Evolutionary conservation across 2,797 vertebrate genomes (phyloP).

Genomic region (Poecilia wingei): DNA sequence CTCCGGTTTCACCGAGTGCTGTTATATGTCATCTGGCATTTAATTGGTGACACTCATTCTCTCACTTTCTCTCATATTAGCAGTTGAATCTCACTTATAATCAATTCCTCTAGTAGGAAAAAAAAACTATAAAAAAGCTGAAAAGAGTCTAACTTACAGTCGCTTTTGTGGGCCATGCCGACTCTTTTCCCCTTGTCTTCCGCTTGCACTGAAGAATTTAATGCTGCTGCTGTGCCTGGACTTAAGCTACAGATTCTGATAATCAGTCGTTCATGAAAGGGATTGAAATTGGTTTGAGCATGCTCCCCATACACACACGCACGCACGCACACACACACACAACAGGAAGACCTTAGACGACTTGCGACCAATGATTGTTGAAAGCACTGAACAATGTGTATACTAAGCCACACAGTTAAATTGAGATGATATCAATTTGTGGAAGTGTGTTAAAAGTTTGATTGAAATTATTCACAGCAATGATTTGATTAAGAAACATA

Average conservation of each 20-base stretch:
- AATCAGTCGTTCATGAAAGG: constrained; percentile 69
- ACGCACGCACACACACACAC: constrained; percentile 10
- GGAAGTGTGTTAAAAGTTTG: constrained; percentile 13
- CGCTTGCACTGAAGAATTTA: constrained; percentile 51
- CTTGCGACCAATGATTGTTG: constrained; percentile 4
- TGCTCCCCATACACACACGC: constrained; percentile 36
- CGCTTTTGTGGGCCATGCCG: constrained; percentile 72
- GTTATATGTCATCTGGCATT: constrained; percentile 17
- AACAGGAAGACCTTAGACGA: constrained; percentile 25
- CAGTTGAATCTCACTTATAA: constrained; percentile 20
- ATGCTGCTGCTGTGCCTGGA: constrained; percentile 35
- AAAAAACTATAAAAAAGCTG: constrained; percentile 14
- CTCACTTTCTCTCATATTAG: constrained; percentile 31
- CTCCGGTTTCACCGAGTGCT: constrained; percentile 19
- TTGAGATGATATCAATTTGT: constrained; percentile 8
- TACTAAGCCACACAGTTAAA: neutral
- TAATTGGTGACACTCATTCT: constrained; percentile 30
- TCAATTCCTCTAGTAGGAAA: constrained; percentile 16
- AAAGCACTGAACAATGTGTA: constrained; percentile 9
- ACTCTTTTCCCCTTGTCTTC: constrained; percentile 37
- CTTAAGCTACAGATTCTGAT: constrained; percentile 61
- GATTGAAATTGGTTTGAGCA: constrained; percentile 64
- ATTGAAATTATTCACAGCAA: constrained; percentile 47
- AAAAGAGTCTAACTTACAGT: constrained; percentile 65
- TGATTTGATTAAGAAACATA: constrained; percentile 38